These are phyloP conservation scores for Keiferia lycopersicella DNA, from an alignment of 2,888 invertebrate species.

Conservation along the genomic window DNA sequence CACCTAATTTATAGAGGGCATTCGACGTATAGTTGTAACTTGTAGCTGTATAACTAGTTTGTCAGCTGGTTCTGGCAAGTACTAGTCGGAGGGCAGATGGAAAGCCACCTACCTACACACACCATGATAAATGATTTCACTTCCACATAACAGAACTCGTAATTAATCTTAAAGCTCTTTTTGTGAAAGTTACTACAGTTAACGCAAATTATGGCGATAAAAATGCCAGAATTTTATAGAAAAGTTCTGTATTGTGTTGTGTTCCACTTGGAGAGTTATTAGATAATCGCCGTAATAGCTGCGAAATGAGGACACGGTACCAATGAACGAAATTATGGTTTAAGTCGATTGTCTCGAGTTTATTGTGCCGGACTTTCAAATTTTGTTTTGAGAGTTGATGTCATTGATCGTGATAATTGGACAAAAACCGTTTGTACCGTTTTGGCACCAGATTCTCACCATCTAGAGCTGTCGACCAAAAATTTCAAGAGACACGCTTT, in stretches of 20 bases:
- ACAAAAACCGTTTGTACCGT: not conserved
- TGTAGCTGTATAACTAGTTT: constrained; percentile 39
- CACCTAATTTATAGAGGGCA: constrained; percentile 31
- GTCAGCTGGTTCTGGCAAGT: constrained; percentile 35
- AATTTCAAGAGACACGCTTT: constrained; percentile 72
- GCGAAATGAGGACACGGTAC: not conserved
- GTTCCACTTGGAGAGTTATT: constrained; percentile 8
- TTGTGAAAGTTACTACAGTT: constrained; percentile 25
- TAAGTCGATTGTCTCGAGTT: constrained; percentile 1
- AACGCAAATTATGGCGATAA: constrained; percentile 23
- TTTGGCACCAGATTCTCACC: constrained; percentile 21
- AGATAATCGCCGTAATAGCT: constrained; percentile 21
- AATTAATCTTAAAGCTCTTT: constrained; percentile 24
- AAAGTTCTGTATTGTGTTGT: constrained; percentile 16
- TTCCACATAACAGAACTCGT: constrained; percentile 33
- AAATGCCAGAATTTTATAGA: constrained; percentile 18
- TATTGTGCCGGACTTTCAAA: not conserved
- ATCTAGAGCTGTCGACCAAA: constrained; percentile 40
- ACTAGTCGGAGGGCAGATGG: constrained; percentile 49
- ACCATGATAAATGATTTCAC: constrained; percentile 41
- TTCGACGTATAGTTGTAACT: constrained; percentile 33
- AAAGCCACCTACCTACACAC: constrained; percentile 40
- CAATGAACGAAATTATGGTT: constrained; percentile 12
- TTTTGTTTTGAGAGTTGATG: not conserved
- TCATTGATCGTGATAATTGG: not conserved